Conservation (phyloP, 2,797 vertebrate species). For the Acipenser oxyrinchus region DNA sequence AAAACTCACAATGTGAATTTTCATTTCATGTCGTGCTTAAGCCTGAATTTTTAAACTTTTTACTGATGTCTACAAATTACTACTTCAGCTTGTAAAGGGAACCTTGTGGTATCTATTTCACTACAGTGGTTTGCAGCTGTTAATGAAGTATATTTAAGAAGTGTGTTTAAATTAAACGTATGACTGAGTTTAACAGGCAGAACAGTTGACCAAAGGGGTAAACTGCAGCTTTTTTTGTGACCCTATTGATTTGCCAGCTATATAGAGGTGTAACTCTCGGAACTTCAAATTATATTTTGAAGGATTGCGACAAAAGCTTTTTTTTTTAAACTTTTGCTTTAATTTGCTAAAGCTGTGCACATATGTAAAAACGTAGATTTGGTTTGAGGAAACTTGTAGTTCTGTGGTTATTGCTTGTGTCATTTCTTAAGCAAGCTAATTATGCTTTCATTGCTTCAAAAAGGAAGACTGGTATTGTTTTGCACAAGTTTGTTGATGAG, state of each 20-base stretch:
- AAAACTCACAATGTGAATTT: neutral
- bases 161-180: neutral
- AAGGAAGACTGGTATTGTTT: constrained; percentile 74
- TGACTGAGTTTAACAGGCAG: constrained; percentile 42
- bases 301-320: constrained; percentile 54
- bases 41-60: neutral
- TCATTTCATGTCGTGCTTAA: neutral
- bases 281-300: constrained; percentile 41
- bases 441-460: constrained; percentile 58
- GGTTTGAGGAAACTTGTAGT: constrained; percentile 66
- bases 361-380: constrained; percentile 61
- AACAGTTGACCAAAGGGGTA: constrained; percentile 34
- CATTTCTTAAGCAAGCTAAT: constrained; percentile 58
- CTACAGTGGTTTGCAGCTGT: neutral
- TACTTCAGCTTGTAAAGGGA: neutral
- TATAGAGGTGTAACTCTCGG: constrained; percentile 33
- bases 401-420: constrained; percentile 65
- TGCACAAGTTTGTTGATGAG: constrained; percentile 70
- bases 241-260: constrained; percentile 44
- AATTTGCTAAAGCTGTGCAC: constrained; percentile 74
- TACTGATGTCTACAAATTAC: neutral
- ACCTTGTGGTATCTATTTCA: neutral
- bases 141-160: neutral
- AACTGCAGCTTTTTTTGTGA: constrained; percentile 32
- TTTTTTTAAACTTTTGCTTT: constrained; percentile 56